Evolutionary conservation across 2,113 vertebrate species (phyloP), one percentile per base, ranked within the genome.

Genomic region (Collichthys lucidus): DNA sequence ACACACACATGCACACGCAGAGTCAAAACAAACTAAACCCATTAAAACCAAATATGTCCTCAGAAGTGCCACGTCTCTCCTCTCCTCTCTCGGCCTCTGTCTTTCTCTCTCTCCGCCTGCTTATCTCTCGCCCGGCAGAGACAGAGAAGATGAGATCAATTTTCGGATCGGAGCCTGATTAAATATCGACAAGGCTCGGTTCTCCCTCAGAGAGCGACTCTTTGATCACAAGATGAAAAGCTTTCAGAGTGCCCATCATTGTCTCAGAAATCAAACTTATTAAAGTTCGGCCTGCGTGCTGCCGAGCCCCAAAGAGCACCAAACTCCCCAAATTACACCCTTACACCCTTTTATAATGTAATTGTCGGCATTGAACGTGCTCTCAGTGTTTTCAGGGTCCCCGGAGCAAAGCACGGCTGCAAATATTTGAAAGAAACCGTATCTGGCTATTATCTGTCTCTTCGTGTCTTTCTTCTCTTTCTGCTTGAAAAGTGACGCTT

Each of bases 91-190:
- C 62, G 40, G 20, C 26, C 80, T 55, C 50, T 20, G 5, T 56
- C 64, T 55, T 2, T 42, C 42, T 61, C 22, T 60, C 46, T 69
- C 24, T 42, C 17, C 14, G 29, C 3, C 82, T 80, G 53, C 79
- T 85, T 85, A 86, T 91, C 83, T 86, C 72, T 64, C 26, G 26
- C 71, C 63, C 65, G 4, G 61, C 20, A 50, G 73, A 77, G 77
- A 35, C 67, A n/a, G 40, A 77, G 67, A 57, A 88, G 77, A 84
- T 82, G 73, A 82, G 85, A 91, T 92, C 90, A 87, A 91, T 92
- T 78, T 70, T 77, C 6, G 69, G 86, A 90, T 88, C 83, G 40
- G 78, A 73, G 72, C 82, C 66, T 91, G 92, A 91, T 92, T 88
- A 89, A 87, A 87, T 92, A 91, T 91, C 87, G 91, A 91, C 90